Conservation (phyloP, 2,888 invertebrate species). For the Andrena haemorrhoa region DNA sequence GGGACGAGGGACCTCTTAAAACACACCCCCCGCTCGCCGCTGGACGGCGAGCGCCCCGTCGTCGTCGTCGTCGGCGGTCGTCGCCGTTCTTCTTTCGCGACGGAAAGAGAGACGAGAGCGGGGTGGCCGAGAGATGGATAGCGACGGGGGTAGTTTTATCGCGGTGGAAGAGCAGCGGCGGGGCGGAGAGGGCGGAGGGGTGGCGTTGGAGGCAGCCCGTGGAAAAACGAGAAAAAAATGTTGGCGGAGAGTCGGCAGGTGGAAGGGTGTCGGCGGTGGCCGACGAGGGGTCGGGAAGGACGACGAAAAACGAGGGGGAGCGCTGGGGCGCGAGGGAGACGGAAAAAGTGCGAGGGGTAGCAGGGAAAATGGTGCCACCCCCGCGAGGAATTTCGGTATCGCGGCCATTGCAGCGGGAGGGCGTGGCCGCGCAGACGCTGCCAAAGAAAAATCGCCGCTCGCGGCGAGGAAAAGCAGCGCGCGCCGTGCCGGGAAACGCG, state of each 20-base stretch:
- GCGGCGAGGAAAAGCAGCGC: constrained; percentile 72
- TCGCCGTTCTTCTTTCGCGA: constrained; percentile 25
- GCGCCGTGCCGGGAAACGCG: constrained; percentile 61
- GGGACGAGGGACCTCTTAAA: constrained; percentile 75
- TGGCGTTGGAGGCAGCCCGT: constrained; percentile 13
- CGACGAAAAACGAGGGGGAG: constrained; percentile 18
- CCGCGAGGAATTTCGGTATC: constrained; percentile 77
- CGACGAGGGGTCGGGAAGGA: constrained; percentile 27
- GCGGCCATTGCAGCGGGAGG: constrained; percentile 82
- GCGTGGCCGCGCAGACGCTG: constrained; percentile 84
- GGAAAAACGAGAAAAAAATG: constrained; percentile 31
- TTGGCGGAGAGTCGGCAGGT: constrained; percentile 58
- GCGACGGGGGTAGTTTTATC: constrained; percentile 48
- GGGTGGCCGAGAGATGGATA: constrained; percentile 44
- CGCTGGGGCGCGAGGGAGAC: constrained; percentile 35
- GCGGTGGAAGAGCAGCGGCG: neutral
- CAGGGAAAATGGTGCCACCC: constrained; percentile 79
- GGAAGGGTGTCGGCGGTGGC: constrained; percentile 2
- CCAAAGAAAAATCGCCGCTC: constrained; percentile 80
- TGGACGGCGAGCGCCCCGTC: constrained; percentile 31
- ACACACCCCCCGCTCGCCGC: constrained; percentile 81
- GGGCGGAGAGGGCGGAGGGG: neutral
- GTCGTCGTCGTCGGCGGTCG: constrained; percentile 21
- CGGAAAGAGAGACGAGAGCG: constrained; percentile 6
- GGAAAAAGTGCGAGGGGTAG: constrained; percentile 72